Evolutionary conservation across 1,140 invertebrate genomes (phyloP).

Genomic region (Periplaneta americana): DNA sequence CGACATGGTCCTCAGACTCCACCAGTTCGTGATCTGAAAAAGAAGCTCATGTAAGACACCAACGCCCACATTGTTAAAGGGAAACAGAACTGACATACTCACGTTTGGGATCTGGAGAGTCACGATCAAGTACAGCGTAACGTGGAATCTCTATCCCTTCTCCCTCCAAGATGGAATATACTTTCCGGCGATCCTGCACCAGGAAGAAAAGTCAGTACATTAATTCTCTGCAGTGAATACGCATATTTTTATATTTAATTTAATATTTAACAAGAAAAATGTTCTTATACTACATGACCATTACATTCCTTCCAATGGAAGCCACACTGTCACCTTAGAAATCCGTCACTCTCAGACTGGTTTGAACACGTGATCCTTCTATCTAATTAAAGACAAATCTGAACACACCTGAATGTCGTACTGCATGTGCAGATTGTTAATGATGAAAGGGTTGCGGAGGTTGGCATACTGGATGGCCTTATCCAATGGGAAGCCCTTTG

Average conservation of each 20-base stretch:
- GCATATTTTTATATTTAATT: too few relatives aligned
- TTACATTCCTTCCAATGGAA: too few relatives aligned
- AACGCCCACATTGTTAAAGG: neutral
- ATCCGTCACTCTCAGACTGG: too few relatives aligned
- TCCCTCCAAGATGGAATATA: slow-evolving; percentile 89
- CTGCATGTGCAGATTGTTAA: slow-evolving; percentile 98
- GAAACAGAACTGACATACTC: slow-evolving; percentile 33
- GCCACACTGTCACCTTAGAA: too few relatives aligned
- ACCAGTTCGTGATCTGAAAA: slow-evolving; percentile 89
- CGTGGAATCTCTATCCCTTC: slow-evolving; percentile 97
- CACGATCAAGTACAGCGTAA: slow-evolving; percentile 94
- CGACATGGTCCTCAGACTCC: slow-evolving; percentile 97
- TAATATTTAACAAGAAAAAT: too few relatives aligned
- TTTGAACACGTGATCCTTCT: too few relatives aligned
- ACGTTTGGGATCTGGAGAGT: slow-evolving; percentile 87
- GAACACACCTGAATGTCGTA: slow-evolving; percentile 86
- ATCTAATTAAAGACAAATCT: too few relatives aligned
- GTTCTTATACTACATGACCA: too few relatives aligned
- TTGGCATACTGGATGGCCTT: slow-evolving; percentile 98
- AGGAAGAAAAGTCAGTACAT: too few relatives aligned
- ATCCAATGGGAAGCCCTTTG: slow-evolving; percentile 92
- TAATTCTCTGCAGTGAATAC: neutral
- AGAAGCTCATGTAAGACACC: neutral
- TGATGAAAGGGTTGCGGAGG: slow-evolving; percentile 90
- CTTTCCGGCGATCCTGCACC: slow-evolving; percentile 76